Conservation (phyloP, 2,113 vertebrate species). For the Rhizomys pruinosus region DNA sequence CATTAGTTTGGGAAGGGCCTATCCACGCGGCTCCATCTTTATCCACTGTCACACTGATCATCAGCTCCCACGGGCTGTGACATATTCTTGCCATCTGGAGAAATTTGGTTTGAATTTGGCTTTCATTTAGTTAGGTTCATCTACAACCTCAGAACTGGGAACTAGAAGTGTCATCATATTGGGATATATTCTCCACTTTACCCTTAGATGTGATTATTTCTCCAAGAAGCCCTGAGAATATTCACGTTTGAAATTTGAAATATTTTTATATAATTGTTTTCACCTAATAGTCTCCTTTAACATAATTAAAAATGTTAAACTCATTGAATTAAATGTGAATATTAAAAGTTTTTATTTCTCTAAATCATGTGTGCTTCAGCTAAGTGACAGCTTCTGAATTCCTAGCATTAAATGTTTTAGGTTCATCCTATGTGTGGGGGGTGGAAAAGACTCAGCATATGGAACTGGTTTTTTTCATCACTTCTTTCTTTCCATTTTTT, state of each 20-base stretch:
- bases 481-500: background rate
- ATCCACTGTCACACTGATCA: fast-evolving
- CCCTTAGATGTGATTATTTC: background rate
- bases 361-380: background rate
- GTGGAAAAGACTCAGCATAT: background rate
- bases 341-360: background rate
- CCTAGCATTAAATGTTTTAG: background rate
- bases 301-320: background rate
- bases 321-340: conserved; percentile 3
- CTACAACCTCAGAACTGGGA: background rate
- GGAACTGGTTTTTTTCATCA: background rate
- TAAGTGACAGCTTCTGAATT: background rate
- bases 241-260: background rate
- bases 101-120: background rate
- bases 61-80: background rate
- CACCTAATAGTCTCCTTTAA: background rate
- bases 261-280: background rate
- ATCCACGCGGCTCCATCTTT: background rate
- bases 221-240: conserved; percentile 15
- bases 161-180: background rate
- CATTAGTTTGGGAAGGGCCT: background rate
- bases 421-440: background rate
- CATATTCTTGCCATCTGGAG: background rate
- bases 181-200: too few species aligned
- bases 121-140: background rate